Percentiles rank a stretch among this genome's conserved stretches.
These are phyloP conservation scores for Arrhopalites spinosus DNA, from an alignment of 2,888 invertebrate genomes.

Conservation along the genomic window DNA sequence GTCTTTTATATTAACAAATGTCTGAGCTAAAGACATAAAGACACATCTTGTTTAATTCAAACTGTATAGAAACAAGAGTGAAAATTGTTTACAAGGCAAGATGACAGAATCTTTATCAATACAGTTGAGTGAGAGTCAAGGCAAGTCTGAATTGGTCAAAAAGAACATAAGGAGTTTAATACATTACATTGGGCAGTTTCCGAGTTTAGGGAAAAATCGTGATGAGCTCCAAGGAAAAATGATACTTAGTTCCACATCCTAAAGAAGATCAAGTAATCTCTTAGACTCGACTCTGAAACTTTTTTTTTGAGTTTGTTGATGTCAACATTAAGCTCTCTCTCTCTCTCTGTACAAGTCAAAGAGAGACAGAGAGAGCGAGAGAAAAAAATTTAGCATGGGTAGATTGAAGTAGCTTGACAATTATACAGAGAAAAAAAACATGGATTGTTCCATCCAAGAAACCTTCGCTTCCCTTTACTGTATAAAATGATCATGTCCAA, in stretches of 20 bases:
- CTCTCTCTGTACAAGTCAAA: too few species aligned
- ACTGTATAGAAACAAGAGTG: too few species aligned
- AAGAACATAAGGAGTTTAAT: too few species aligned
- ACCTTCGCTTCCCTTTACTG: neutral
- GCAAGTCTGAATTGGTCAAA: too few species aligned
- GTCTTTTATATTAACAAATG: too few species aligned
- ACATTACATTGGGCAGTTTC: neutral
- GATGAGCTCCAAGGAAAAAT: slow-evolving; percentile 20
- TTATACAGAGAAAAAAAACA: slow-evolving; percentile 9
- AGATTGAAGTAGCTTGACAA: slow-evolving; percentile 5
- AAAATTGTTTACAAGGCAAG: too few species aligned
- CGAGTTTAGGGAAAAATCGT: slow-evolving; percentile 24
- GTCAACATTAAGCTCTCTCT: neutral
- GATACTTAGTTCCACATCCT: slow-evolving; percentile 23
- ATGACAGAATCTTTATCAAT: neutral
- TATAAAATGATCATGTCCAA: neutral
- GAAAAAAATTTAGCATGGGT: too few species aligned
- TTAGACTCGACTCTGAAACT: slow-evolving; percentile 12
- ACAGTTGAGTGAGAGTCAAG: too few species aligned
- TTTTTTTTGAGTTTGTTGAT: neutral
- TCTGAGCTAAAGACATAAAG: too few species aligned
- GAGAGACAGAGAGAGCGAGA: too few species aligned
- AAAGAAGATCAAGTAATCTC: slow-evolving; percentile 12
- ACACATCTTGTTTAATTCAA: too few species aligned
- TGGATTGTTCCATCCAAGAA: neutral